Percentiles rank a stretch among this genome's conserved stretches.
Conservation (phyloP, 2,888 invertebrate species). For the Byasa hedistus region DNA sequence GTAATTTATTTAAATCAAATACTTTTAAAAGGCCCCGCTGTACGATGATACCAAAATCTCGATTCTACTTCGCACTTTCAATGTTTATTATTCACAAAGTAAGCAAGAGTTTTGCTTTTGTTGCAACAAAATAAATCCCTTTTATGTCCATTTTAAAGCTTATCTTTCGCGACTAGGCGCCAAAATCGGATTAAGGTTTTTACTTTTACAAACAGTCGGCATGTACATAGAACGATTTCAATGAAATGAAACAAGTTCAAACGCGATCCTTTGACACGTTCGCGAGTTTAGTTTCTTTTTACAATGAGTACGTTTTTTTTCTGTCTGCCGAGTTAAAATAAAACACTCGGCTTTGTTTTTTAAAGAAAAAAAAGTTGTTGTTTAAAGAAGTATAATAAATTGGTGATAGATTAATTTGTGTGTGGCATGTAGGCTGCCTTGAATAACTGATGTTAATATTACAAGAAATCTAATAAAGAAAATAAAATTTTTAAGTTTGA, state of each 20-base stretch:
- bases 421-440: too few relatives aligned
- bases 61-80: background rate
- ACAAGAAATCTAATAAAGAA: background rate
- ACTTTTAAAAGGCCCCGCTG: background rate
- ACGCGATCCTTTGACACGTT: background rate
- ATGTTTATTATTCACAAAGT: background rate
- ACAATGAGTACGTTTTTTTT: background rate
- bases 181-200: background rate
- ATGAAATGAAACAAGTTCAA: background rate
- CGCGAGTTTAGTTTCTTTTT: background rate
- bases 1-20: background rate
- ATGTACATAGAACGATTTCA: background rate
- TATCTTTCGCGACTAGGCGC: background rate
- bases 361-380: too few relatives aligned
- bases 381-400: too few relatives aligned
- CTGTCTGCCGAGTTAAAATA: too few relatives aligned
- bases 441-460: too few relatives aligned
- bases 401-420: too few relatives aligned
- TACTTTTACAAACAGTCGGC: background rate
- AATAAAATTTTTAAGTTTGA: background rate
- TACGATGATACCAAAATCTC: background rate
- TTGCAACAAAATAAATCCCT: constrained; percentile 10
- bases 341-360: too few relatives aligned
- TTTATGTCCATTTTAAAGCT: constrained; percentile 1
- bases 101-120: constrained; percentile 13